Evolutionary conservation across 2,888 invertebrate species (phyloP), one percentile per base, ranked within the genome.

Genomic region (Lagria hirta): DNA sequence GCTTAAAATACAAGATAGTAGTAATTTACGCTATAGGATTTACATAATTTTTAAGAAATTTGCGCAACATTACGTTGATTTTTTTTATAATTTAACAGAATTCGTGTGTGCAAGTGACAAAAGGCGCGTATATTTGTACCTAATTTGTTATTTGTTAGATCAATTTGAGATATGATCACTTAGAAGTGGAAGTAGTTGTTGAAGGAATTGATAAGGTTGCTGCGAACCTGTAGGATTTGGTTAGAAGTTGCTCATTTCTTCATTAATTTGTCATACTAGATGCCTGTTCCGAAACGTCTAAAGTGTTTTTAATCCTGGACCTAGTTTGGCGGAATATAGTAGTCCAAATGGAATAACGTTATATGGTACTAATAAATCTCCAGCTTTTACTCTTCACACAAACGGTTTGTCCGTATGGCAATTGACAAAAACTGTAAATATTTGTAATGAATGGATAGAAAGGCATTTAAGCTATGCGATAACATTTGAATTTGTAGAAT

Each of bases 1-100:
- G 92, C 92, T 75, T 92, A 87, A 74, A 58, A 7, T 29, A 30
- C 30, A 20, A 21, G 13, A 29, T 41, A 20, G 53, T 55, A 58
- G 54, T 49, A 58, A 54, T 27, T 53, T 60, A 57, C 56, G 62
- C 62, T 61, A 33, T 47, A 37, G 30, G 38, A 33, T 18, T 47
- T 47, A 43, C 43, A 10, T 20, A 34, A 5, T 14, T n/a, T n/a
- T n/a, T n/a, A n/a, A n/a, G n/a, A n/a, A n/a, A n/a, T n/a, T n/a
- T n/a, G n/a, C n/a, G n/a, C n/a, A n/a, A n/a, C n/a, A n/a, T n/a
- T n/a, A n/a, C n/a, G n/a, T n/a, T n/a, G n/a, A n/a, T n/a, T n/a
- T n/a, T n/a, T n/a, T n/a, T n/a, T n/a, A n/a, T n/a, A n/a, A n/a
- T n/a, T n/a, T n/a, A n/a, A 24, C 33, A 22, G 22, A 6, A 18